Percentiles rank a stretch among this genome's conserved stretches.
phyloP scores from a whole-genome alignment of 2,113 vertebrate genomes.

The Corythaeola cristata region DNA sequence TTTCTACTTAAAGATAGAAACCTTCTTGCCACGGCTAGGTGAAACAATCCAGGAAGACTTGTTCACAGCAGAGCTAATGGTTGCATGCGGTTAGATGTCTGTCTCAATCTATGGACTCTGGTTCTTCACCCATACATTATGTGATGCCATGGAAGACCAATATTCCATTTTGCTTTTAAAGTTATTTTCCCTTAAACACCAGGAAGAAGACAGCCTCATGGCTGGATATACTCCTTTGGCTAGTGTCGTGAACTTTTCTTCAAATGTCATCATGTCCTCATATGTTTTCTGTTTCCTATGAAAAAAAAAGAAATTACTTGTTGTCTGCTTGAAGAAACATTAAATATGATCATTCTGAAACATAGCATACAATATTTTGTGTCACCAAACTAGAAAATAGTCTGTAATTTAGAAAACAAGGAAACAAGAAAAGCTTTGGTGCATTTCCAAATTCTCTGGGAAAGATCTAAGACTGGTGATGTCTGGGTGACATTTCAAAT shows the following conservation, averaged over 20 bases:
- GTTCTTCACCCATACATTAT: background rate
- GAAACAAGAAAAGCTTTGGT: background rate
- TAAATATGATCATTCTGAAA: background rate
- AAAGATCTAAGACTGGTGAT: background rate
- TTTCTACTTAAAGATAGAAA: background rate
- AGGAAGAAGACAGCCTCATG: background rate
- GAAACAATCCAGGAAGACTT: background rate
- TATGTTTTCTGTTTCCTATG: background rate
- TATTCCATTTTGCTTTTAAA: background rate
- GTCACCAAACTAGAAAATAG: background rate
- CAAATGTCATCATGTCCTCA: background rate
- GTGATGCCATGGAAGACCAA: fast-evolving
- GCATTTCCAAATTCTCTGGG: background rate
- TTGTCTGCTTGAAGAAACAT: background rate
- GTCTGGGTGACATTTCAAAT: background rate
- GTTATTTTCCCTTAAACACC: background rate
- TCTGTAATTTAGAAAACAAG: background rate
- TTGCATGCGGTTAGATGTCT: background rate
- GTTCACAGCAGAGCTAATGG: fast-evolving
- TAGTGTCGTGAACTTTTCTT: background rate
- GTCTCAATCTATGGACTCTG: background rate
- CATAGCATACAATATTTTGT: background rate
- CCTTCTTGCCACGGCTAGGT: background rate
- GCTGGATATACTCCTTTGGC: background rate
- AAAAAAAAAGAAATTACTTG: background rate